These are phyloP conservation scores for Zaprionus africanus DNA, from an alignment of 1,140 invertebrate genomes.

Conservation along the genomic window DNA sequence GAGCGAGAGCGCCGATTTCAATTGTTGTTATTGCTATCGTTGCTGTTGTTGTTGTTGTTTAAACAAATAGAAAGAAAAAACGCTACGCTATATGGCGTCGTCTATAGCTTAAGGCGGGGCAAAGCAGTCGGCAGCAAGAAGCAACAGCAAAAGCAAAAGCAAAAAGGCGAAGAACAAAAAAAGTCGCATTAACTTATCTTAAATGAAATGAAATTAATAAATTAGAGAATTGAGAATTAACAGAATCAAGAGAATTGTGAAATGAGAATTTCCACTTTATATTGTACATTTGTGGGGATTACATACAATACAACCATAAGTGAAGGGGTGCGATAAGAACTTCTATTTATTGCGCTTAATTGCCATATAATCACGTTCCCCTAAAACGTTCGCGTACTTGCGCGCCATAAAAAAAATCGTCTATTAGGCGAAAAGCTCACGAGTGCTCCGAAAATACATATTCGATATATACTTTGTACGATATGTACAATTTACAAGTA, in stretches of 20 bases:
- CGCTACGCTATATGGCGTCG: slow-evolving; percentile 29
- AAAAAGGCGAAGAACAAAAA: slow-evolving; percentile 41
- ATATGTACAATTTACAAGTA: slow-evolving; percentile 5
- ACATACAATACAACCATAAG: neutral
- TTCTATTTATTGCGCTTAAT: slow-evolving; percentile 53
- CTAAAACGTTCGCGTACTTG: slow-evolving; percentile 31
- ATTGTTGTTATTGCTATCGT: slow-evolving; percentile 51
- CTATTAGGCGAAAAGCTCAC: slow-evolving; percentile 34
- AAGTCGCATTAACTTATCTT: slow-evolving; percentile 59
- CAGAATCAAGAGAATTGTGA: slow-evolving; percentile 46
- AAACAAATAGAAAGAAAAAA: slow-evolving; percentile 39
- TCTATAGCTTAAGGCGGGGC: slow-evolving; percentile 61
- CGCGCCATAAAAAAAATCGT: slow-evolving; percentile 25
- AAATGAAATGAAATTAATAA: slow-evolving; percentile 74
- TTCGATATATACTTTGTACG: neutral
- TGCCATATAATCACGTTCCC: slow-evolving; percentile 76
- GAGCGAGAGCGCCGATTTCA: slow-evolving; percentile 36
- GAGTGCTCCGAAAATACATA: slow-evolving; percentile 25
- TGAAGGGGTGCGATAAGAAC: slow-evolving; percentile 35
- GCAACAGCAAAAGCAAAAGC: slow-evolving; percentile 24
- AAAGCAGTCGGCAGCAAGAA: slow-evolving; percentile 24
- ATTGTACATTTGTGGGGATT: slow-evolving; percentile 34
- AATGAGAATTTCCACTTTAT: slow-evolving; percentile 46
- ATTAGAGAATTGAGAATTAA: slow-evolving; percentile 62
- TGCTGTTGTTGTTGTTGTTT: slow-evolving; percentile 28